Percentiles rank a stretch among this genome's conserved stretches.
Conservation (phyloP, 2,888 invertebrate genomes). For the Sialis fuliginosa region DNA sequence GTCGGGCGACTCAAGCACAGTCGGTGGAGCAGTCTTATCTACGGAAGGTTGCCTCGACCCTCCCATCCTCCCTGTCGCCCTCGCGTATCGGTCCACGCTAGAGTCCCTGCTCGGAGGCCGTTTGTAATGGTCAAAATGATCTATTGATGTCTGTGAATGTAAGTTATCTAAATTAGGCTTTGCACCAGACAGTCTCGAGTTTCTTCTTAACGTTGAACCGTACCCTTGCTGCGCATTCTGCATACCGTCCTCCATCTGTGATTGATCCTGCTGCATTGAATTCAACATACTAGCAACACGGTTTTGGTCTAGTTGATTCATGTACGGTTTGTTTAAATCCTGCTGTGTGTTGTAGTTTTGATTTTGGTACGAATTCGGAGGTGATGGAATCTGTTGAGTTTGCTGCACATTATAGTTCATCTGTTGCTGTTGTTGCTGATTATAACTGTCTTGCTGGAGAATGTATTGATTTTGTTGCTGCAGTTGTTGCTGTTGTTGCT, state of each 20-base stretch:
- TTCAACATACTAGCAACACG: conserved; percentile 13
- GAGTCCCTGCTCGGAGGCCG: conserved; percentile 76
- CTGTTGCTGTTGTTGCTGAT: conserved; percentile 10
- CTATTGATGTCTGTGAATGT: conserved; percentile 54
- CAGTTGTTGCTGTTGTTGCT: conserved; percentile 6
- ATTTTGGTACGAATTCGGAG: conserved; percentile 10
- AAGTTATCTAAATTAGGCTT: conserved; percentile 25
- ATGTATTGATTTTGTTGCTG: conserved; percentile 11
- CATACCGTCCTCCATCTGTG: conserved; percentile 16
- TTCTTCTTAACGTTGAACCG: conserved; percentile 21
- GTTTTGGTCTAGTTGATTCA: conserved; percentile 19
- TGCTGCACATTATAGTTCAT: conserved; percentile 7
- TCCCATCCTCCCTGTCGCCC: conserved; percentile 44
- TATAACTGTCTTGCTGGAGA: conserved; percentile 9
- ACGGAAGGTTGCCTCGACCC: conserved; percentile 61
- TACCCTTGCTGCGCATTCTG: conserved; percentile 18
- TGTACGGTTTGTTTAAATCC: conserved; percentile 5
- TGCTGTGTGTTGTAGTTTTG: conserved; percentile 15
- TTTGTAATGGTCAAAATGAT: conserved; percentile 89
- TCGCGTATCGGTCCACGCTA: conserved; percentile 60
- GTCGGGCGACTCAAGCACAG: conserved; percentile 19
- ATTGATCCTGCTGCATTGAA: conserved; percentile 11
- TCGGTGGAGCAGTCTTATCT: conserved; percentile 32
- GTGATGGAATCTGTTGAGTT: conserved; percentile 11
- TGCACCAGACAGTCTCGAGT: conserved; percentile 28